A percentile compares a stretch with the other conserved stretches of the same genome.
Conservation (phyloP, 2,797 vertebrate genomes). For the Hypotaenidia philippensis region DNA sequence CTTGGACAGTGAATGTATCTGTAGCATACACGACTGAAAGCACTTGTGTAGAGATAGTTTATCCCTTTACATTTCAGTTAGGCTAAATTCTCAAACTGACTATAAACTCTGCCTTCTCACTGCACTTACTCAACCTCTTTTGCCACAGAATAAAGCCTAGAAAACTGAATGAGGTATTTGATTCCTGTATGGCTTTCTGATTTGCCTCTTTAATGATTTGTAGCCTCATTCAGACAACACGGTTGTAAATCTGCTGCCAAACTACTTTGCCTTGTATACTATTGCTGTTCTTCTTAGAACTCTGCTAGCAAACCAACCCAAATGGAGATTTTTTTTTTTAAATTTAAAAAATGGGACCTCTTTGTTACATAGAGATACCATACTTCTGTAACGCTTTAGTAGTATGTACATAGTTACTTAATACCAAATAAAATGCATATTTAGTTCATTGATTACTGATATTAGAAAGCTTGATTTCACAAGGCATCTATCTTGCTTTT, state of each 20-base stretch:
- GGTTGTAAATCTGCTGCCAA: constrained; percentile 23
- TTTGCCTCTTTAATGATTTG: constrained; percentile 10
- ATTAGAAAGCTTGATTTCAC: not conserved
- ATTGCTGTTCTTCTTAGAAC: not conserved
- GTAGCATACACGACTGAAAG: not conserved
- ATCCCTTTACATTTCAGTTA: not conserved
- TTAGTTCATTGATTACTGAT: not conserved
- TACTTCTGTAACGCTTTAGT: not conserved
- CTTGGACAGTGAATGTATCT: not conserved
- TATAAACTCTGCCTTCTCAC: not conserved
- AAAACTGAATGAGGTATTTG: not conserved
- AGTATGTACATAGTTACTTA: not conserved
- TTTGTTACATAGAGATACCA: not conserved
- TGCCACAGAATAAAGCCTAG: not conserved
- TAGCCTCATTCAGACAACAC: not conserved
- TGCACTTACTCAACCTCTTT: not conserved
- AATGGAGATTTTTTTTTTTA: not conserved
- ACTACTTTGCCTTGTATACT: constrained; percentile 13
- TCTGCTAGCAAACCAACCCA: not conserved
- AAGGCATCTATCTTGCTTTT: constrained; percentile 49
- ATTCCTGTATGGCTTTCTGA: not conserved
- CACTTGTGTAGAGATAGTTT: not conserved
- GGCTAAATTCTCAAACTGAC: not conserved
- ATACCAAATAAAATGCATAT: not conserved
- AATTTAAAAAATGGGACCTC: not conserved